Evolutionary conservation across 2,888 invertebrate genomes (phyloP).

Genomic region (Schrankia costaestrigalis): DNA sequence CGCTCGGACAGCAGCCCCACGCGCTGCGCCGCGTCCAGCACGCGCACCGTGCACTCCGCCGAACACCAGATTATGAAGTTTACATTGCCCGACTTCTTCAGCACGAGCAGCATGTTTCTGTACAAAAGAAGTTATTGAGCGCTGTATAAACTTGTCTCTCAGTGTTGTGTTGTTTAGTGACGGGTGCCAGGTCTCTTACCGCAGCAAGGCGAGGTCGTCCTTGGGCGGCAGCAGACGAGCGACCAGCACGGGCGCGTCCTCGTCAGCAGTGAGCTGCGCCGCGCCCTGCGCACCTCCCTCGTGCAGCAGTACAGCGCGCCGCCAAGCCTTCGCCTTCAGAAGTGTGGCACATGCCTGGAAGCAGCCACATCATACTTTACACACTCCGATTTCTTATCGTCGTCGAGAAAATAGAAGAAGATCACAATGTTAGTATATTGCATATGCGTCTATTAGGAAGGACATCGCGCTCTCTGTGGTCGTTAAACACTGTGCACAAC

Average conservation of each 20-base stretch:
- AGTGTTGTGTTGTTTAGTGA: not conserved
- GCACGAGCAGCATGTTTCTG: slow-evolving; percentile 57
- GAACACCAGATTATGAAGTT: slow-evolving; percentile 60
- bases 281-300: slow-evolving; percentile 48
- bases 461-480: too few relatives aligned
- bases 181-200: slow-evolving; percentile 27
- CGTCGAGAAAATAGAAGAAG: too few relatives aligned
- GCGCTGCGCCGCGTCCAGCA: slow-evolving; percentile 67
- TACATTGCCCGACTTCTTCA: slow-evolving; percentile 55
- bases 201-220: slow-evolving; percentile 51
- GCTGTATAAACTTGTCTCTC: not conserved
- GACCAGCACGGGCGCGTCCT: slow-evolving; percentile 38
- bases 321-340: slow-evolving; percentile 59
- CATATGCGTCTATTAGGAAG: too few relatives aligned
- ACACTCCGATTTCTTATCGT: too few relatives aligned
- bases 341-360: slow-evolving; percentile 51
- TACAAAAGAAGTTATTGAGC: not conserved
- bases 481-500: too few relatives aligned
- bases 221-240: slow-evolving; percentile 56
- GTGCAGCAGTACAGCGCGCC: slow-evolving; percentile 61
- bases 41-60: slow-evolving; percentile 52
- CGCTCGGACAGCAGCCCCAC: slow-evolving; percentile 61
- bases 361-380: too few relatives aligned
- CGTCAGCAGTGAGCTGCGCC: slow-evolving; percentile 37
- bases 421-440: too few relatives aligned